These are phyloP conservation scores for Strongylocentrotus purpuratus DNA, from an alignment of 35 echinoderm and acorn worm genomes.

Conservation along the genomic window DNA sequence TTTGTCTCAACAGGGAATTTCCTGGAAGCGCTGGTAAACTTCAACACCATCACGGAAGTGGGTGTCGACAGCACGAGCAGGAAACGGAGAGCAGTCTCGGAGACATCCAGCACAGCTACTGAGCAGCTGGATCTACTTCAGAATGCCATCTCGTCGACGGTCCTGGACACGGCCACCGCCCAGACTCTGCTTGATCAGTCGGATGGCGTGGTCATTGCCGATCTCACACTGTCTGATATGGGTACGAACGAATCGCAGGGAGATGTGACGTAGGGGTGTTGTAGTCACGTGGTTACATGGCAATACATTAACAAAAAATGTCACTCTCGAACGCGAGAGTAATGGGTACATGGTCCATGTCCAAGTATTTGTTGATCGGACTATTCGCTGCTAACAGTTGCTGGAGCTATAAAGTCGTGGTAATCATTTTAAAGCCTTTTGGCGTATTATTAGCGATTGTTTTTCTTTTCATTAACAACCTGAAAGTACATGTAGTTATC, in stretches of 20 bases:
- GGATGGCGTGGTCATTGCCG: constrained; percentile 28
- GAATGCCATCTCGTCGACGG: constrained; percentile 23
- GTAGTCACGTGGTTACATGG: no score
- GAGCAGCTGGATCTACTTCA: constrained; percentile 56
- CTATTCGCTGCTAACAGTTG: no score
- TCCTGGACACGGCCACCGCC: constrained; percentile 53
- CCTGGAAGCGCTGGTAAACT: constrained; percentile 58
- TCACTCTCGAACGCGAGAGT: no score
- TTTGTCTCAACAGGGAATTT: constrained; percentile 48
- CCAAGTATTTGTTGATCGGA: no score
- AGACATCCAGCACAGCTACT: constrained; percentile 29
- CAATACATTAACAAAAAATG: no score
- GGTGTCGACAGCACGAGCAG: not conserved
- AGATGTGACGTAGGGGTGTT: not conserved
- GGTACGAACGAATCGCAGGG: constrained; percentile 5
- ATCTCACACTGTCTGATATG: constrained; percentile 52
- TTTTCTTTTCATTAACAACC: no score
- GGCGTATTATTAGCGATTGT: no score
- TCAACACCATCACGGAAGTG: constrained; percentile 34
- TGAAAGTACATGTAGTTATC: no score
- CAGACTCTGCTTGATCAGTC: constrained; percentile 64
- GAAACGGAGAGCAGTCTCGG: not conserved
- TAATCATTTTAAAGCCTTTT: no score
- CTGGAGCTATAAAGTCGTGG: no score
- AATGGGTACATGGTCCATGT: no score